These are phyloP conservation scores for Polypedilum pembai DNA, from an alignment of 1,140 invertebrate genomes.

Conservation along the genomic window DNA sequence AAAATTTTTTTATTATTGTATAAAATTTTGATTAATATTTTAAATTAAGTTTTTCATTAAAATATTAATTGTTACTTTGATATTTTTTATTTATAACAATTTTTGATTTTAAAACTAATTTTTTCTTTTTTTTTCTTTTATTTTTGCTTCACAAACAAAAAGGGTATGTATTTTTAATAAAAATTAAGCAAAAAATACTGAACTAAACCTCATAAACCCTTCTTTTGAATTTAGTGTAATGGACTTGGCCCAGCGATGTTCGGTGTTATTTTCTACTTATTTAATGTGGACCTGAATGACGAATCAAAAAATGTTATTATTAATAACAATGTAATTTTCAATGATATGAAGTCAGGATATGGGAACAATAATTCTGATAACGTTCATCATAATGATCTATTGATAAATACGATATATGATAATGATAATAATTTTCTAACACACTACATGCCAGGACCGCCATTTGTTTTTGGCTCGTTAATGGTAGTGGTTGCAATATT, in stretches of 20 bases:
- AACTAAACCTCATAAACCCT: too few species aligned
- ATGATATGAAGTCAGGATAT: slow-evolving; percentile 23
- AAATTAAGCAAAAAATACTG: too few species aligned
- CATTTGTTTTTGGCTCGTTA: slow-evolving; percentile 97
- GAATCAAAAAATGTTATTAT: slow-evolving; percentile 43
- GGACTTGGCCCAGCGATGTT: slow-evolving; percentile 90
- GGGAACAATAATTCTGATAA: neutral
- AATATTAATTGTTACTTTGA: too few species aligned
- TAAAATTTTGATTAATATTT: too few species aligned
- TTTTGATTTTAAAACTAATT: neutral
- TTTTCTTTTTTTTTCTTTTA: slow-evolving; percentile 72
- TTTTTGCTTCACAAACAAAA: too few species aligned
- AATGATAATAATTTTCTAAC: slow-evolving; percentile 36
- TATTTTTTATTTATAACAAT: too few species aligned
- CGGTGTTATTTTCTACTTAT: slow-evolving; percentile 97
- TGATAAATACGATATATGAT: slow-evolving; percentile 1
- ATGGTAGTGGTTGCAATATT: slow-evolving; percentile 91
- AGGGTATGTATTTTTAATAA: too few species aligned
- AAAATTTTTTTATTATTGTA: too few species aligned
- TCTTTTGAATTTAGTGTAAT: slow-evolving; percentile 49
- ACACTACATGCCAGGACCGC: slow-evolving; percentile 91
- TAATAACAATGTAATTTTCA: slow-evolving; percentile 29
- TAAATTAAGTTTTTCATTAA: too few species aligned
- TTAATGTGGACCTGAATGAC: slow-evolving; percentile 94
- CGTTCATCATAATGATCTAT: slow-evolving; percentile 31